phyloP scores from a whole-genome alignment of 2,797 vertebrate species.

The Balearica regulorum region DNA sequence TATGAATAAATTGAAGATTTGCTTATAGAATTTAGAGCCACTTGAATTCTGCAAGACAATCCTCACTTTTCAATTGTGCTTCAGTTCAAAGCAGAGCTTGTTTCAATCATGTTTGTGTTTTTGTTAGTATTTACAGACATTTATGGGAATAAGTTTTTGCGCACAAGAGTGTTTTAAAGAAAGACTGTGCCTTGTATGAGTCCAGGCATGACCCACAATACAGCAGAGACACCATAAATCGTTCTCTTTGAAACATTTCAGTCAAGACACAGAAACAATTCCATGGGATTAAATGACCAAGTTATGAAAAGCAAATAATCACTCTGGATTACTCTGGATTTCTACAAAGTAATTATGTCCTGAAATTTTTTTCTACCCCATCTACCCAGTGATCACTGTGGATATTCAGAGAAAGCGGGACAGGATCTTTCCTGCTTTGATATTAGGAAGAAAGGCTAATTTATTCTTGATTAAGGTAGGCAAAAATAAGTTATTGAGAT shows the following conservation, averaged over 20 bases:
- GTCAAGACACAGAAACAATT: not conserved
- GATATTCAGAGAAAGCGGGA: not conserved
- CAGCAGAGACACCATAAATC: not conserved
- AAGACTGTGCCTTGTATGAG: not conserved
- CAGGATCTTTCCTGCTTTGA: not conserved
- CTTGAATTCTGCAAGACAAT: not conserved
- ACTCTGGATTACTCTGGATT: not conserved
- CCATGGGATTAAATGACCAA: not conserved
- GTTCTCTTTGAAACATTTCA: not conserved
- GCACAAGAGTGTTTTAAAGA: not conserved
- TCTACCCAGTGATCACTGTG: not conserved
- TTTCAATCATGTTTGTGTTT: not conserved
- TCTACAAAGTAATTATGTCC: not conserved
- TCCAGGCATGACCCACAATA: not conserved
- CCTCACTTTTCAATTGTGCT: not conserved
- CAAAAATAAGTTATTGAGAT: not conserved
- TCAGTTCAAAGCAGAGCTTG: not conserved
- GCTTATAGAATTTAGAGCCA: not conserved
- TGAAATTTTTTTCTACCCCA: not conserved
- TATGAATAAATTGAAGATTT: not conserved
- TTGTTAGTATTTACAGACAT: not conserved
- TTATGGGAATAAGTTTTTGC: not conserved
- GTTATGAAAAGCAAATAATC: not conserved
- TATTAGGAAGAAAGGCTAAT: not conserved
- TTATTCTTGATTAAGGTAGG: not conserved